Conservation (phyloP, 2,797 vertebrate genomes). For the Eremophila alpestris region DNA sequence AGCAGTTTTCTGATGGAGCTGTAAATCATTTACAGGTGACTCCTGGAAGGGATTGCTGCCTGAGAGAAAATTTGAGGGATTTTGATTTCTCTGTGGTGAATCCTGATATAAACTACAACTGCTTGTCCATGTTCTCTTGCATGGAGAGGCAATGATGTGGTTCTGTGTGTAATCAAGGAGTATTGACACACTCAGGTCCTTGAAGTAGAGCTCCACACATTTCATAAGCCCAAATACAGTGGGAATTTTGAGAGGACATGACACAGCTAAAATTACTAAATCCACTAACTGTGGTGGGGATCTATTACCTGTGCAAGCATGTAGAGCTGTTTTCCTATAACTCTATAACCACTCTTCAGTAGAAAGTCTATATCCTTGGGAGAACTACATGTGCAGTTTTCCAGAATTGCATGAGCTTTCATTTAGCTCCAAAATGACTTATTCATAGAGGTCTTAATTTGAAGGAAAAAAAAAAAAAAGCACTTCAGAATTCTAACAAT, state of each 20-base stretch:
- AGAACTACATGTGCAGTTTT: not conserved
- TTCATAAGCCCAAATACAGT: not conserved
- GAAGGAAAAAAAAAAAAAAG: not conserved
- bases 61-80: not conserved
- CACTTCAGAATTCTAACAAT: not conserved
- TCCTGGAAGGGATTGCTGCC: not conserved
- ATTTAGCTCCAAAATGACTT: constrained; percentile 28
- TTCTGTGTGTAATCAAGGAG: not conserved
- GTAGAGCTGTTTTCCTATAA: not conserved
- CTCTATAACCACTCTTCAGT: not conserved
- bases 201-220: not conserved
- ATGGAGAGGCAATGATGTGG: not conserved
- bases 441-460: not conserved
- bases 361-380: not conserved
- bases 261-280: not conserved
- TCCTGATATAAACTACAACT: not conserved
- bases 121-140: not conserved
- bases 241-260: not conserved
- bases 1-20: not conserved
- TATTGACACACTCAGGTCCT: not conserved
- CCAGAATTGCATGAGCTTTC: not conserved
- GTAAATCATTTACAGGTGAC: not conserved
- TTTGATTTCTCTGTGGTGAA: not conserved
- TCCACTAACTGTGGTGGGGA: not conserved
- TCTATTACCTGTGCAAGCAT: not conserved